Percentiles rank a stretch among this genome's conserved stretches.
phyloP scores from a whole-genome alignment of 2,797 vertebrate genomes.

The Hydrolagus colliei region DNA sequence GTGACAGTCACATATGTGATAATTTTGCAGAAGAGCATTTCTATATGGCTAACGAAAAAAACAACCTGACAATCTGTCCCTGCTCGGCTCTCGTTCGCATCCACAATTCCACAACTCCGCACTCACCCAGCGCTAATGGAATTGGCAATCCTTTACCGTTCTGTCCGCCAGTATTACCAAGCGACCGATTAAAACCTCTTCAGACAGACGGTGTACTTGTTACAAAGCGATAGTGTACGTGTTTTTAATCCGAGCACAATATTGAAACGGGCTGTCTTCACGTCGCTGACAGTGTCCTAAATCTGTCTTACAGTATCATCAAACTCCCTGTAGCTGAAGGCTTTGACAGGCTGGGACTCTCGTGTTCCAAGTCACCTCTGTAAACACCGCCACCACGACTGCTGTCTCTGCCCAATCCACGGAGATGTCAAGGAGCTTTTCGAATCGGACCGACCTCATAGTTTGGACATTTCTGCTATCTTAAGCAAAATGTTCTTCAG shows the following conservation, averaged over 20 bases:
- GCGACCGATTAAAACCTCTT: constrained; percentile 5
- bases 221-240: constrained; percentile 2
- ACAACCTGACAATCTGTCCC: neutral
- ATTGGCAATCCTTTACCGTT: neutral
- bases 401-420: constrained; percentile 24
- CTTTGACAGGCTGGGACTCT: constrained; percentile 18
- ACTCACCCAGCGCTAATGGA: neutral
- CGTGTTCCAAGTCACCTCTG: constrained; percentile 29
- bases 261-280: constrained; percentile 30
- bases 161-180: constrained; percentile 9
- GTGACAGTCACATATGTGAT: neutral
- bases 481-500: neutral
- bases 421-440: constrained; percentile 10
- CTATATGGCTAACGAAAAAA: neutral
- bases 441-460: constrained; percentile 26
- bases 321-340: constrained; percentile 22
- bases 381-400: constrained; percentile 21
- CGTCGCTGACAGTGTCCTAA: constrained; percentile 8
- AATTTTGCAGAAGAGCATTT: neutral
- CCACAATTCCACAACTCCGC: neutral
- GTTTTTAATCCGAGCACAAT: constrained; percentile 28
- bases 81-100: neutral
- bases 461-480: constrained; percentile 19
- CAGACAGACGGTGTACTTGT: constrained; percentile 11
- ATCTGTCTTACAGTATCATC: constrained; percentile 29